Evolutionary conservation across 2,113 vertebrate genomes (phyloP).

Genomic region (Oreochromis spilurus): DNA sequence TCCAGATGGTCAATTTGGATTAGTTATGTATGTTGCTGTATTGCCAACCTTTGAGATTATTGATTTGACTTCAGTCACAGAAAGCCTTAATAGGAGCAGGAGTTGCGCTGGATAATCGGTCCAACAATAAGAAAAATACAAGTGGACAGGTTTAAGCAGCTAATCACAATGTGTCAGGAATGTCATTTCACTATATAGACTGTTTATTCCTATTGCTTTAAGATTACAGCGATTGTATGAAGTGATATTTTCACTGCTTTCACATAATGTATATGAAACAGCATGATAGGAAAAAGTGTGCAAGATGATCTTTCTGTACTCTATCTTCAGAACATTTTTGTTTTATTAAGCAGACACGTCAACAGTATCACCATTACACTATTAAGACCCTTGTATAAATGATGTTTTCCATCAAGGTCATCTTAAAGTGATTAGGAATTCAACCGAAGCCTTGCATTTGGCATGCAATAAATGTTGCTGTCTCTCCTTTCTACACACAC

Average conservation of each 20-base stretch:
- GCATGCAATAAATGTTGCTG: not conserved
- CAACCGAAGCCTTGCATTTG: not conserved
- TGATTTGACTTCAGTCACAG: not conserved
- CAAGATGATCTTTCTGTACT: not conserved
- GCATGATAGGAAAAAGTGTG: not conserved
- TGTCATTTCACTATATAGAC: not conserved
- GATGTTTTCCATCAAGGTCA: not conserved
- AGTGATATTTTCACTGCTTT: not conserved
- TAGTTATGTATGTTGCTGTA: not conserved
- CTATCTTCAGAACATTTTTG: not conserved
- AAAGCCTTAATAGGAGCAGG: not conserved
- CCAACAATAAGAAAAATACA: not conserved
- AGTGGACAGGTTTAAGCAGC: not conserved
- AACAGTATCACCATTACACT: not conserved
- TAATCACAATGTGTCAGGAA: not conserved
- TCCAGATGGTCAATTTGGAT: not conserved
- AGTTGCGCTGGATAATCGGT: not conserved
- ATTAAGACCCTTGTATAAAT: not conserved
- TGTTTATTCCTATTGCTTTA: not conserved
- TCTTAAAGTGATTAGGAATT: not conserved
- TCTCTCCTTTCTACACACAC: not conserved
- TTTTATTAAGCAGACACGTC: not conserved
- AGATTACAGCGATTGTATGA: not conserved
- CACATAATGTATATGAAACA: not conserved
- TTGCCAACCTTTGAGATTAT: not conserved